Percentiles rank a stretch among this genome's conserved stretches.
phyloP scores from a whole-genome alignment of 2,113 vertebrate genomes.

The Myotis yumanensis region DNA sequence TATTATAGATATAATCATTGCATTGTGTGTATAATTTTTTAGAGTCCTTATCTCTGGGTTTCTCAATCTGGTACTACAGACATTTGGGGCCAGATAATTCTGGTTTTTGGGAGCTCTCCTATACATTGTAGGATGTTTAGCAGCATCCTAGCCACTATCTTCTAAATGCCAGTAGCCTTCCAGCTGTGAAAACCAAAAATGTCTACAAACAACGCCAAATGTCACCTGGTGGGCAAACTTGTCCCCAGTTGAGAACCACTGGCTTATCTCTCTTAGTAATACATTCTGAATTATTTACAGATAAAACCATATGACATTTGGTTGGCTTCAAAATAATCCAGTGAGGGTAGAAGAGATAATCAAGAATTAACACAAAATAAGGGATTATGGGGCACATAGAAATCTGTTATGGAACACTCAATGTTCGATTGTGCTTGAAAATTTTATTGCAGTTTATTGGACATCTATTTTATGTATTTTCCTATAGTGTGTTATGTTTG shows the following conservation, averaged over 20 bases:
- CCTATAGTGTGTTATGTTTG: background rate
- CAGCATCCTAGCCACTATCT: background rate
- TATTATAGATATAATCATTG: background rate
- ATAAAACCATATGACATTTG: background rate
- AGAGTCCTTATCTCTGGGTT: background rate
- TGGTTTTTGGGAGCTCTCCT: background rate
- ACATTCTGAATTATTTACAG: slow-evolving; percentile 1
- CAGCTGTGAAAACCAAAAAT: background rate
- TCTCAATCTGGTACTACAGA: background rate
- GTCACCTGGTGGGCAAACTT: background rate
- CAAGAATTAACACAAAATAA: background rate
- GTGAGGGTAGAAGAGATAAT: background rate
- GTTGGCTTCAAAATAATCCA: slow-evolving; percentile 18
- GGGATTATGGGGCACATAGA: background rate
- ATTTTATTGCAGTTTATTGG: background rate
- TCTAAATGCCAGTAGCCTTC: background rate
- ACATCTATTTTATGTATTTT: background rate
- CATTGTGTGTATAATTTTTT: background rate
- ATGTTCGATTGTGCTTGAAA: background rate
- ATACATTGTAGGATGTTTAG: background rate
- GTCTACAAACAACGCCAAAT: background rate
- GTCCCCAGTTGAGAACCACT: background rate
- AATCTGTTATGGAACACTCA: background rate
- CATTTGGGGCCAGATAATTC: background rate
- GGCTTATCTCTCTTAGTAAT: background rate